Conservation (phyloP, 53 echinoderm and acorn worm genomes). For the Hippasteria phrygiana region DNA sequence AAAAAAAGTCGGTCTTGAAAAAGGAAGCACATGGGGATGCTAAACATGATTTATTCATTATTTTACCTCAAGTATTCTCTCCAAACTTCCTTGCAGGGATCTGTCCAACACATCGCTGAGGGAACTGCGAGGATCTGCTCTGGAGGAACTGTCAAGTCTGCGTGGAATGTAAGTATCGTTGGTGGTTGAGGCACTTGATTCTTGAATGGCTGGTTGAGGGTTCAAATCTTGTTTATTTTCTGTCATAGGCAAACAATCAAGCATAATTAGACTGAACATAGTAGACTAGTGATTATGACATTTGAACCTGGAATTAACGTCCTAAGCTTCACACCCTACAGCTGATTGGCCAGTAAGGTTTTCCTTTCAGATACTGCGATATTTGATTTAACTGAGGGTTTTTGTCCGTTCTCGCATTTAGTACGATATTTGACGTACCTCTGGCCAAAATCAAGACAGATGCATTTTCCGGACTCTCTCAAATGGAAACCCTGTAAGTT, state of each 20-base stretch:
- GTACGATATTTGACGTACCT: constrained; percentile 55
- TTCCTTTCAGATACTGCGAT: too few relatives aligned
- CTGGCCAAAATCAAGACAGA: constrained; percentile 8
- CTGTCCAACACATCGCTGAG: constrained; percentile 31
- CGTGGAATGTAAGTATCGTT: constrained; percentile 59
- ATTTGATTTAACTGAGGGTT: neutral
- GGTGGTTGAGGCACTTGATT: too few relatives aligned
- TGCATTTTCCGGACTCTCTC: constrained; percentile 29
- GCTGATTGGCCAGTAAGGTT: neutral
- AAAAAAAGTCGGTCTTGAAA: neutral
- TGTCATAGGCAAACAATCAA: too few relatives aligned
- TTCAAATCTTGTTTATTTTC: too few relatives aligned
- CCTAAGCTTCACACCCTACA: too few relatives aligned
- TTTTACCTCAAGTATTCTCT: neutral
- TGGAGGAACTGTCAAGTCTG: constrained; percentile 32
- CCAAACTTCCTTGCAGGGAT: constrained; percentile 10
- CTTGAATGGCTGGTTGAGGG: too few relatives aligned
- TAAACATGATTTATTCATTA: neutral
- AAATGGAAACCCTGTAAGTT: constrained; percentile 48
- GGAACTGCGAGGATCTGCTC: neutral
- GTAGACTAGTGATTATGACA: too few relatives aligned
- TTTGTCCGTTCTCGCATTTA: neutral
- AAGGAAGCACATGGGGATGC: too few relatives aligned
- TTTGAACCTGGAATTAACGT: too few relatives aligned
- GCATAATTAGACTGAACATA: too few relatives aligned